Percentiles rank a stretch among this genome's conserved stretches.
Evolutionary conservation across 2,888 invertebrate species (phyloP).

Genomic region (Ryuthela nishihirai): DNA sequence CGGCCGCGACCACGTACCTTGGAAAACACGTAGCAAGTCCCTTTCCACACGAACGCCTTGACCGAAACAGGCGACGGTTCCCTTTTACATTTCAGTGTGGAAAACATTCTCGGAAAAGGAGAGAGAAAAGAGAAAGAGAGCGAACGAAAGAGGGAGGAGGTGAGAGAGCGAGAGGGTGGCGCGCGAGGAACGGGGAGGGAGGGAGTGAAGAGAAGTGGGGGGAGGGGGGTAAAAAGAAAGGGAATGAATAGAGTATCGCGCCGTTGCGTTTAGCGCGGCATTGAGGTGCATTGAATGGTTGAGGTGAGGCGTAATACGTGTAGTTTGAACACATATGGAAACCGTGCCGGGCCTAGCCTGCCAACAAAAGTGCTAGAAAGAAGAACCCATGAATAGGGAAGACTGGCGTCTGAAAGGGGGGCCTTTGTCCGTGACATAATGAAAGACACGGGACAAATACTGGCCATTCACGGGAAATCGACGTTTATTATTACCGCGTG

Average conservation of each 20-base stretch:
- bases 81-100: too few relatives aligned
- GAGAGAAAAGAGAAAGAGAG: too few relatives aligned
- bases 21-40: too few relatives aligned
- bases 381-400: slow-evolving; percentile 3
- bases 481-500: slow-evolving; percentile 11
- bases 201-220: too few relatives aligned
- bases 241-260: neutral
- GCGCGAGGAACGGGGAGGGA: too few relatives aligned
- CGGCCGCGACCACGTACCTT: too few relatives aligned
- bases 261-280: neutral
- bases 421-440: slow-evolving; percentile 6
- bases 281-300: slow-evolving; percentile 1
- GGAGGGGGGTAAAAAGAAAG: too few relatives aligned
- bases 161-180: too few relatives aligned
- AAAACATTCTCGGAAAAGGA: too few relatives aligned
- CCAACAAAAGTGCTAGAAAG: slow-evolving; percentile 2
- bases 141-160: too few relatives aligned
- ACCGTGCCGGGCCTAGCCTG: slow-evolving; percentile 1
- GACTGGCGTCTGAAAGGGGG: slow-evolving; percentile 3
- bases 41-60: too few relatives aligned
- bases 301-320: slow-evolving; percentile 6
- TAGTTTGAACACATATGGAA: slow-evolving; percentile 6
- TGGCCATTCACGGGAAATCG: slow-evolving; percentile 19
- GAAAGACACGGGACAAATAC: slow-evolving; percentile 8
- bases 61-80: too few relatives aligned